Evolutionary conservation across 2,113 vertebrate genomes (phyloP).

Genomic region (Esox niger): DNA sequence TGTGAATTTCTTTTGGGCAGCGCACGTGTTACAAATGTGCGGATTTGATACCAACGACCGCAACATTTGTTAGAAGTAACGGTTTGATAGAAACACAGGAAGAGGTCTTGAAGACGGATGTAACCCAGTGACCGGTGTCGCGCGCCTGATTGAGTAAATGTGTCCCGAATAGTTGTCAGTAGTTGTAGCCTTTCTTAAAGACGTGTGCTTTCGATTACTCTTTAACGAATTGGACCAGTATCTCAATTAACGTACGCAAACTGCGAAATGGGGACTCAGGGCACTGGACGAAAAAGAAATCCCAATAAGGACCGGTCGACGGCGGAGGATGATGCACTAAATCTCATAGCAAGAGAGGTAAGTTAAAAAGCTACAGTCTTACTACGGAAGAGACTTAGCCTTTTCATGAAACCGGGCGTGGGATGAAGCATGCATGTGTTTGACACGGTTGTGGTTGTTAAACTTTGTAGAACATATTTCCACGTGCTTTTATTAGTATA

Average conservation of each 20-base stretch:
- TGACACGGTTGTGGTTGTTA: not conserved
- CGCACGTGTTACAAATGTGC: not conserved
- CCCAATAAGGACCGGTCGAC: slow-evolving; percentile 84
- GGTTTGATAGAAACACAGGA: slow-evolving; percentile 54
- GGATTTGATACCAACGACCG: not conserved
- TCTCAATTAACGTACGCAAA: not conserved
- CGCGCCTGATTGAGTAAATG: slow-evolving; percentile 17
- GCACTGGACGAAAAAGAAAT: slow-evolving; percentile 82
- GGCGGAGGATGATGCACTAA: slow-evolving; percentile 89
- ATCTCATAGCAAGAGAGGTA: slow-evolving; percentile 90
- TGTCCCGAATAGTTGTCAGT: not conserved
- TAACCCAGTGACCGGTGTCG: slow-evolving; percentile 46
- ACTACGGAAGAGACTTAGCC: not conserved
- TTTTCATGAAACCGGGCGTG: not conserved
- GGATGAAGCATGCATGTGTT: not conserved
- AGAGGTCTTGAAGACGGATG: slow-evolving; percentile 57
- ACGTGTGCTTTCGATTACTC: not conserved
- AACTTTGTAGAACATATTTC: not conserved
- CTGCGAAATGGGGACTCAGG: slow-evolving; percentile 85
- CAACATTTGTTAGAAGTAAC: not conserved
- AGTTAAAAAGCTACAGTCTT: slow-evolving; percentile 34
- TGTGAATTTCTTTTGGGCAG: not conserved
- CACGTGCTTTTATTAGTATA: not conserved
- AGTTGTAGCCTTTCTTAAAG: slow-evolving; percentile 9
- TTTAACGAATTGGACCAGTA: slow-evolving; percentile 4